These are phyloP conservation scores for Papilio demoleus DNA, from an alignment of 2,888 invertebrate species.

Conservation along the genomic window DNA sequence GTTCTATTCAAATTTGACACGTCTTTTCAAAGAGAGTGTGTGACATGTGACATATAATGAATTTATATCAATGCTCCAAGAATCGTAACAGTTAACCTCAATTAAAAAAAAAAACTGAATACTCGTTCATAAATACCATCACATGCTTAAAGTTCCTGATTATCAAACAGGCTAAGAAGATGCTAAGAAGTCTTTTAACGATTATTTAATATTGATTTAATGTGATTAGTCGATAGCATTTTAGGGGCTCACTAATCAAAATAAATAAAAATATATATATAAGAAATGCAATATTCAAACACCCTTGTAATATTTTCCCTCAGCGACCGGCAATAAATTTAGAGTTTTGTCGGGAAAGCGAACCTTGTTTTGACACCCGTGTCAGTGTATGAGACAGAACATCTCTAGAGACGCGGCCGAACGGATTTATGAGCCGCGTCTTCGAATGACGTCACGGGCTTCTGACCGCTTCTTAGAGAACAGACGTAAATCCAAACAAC, in stretches of 20 bases:
- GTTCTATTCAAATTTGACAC: background rate
- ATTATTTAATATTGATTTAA: too few relatives aligned
- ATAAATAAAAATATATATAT: slow-evolving; percentile 55
- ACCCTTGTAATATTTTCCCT: slow-evolving; percentile 32
- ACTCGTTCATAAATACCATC: too few relatives aligned
- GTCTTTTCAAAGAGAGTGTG: too few relatives aligned
- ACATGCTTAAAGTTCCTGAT: too few relatives aligned
- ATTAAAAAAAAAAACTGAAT: too few relatives aligned
- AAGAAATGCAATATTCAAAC: slow-evolving; percentile 50
- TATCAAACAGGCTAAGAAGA: too few relatives aligned
- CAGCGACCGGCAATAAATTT: slow-evolving; percentile 37
- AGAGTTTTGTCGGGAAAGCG: slow-evolving; percentile 24
- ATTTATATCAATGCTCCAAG: too few relatives aligned
- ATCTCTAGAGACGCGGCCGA: slow-evolving; percentile 32
- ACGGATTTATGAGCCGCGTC: slow-evolving; percentile 35
- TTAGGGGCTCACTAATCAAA: slow-evolving; percentile 32
- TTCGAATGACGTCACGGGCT: slow-evolving; percentile 29
- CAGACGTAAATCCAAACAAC: slow-evolving; percentile 11
- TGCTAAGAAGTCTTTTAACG: too few relatives aligned
- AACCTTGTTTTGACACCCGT: slow-evolving; percentile 37
- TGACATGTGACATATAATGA: too few relatives aligned
- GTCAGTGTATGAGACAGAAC: slow-evolving; percentile 29
- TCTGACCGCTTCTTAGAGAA: slow-evolving; percentile 24
- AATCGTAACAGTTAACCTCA: too few relatives aligned
- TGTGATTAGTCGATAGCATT: too few relatives aligned